A percentile compares a stretch with the other conserved stretches of the same genome.
phyloP scores from a whole-genome alignment of 2,797 vertebrate species.

The Melanotaenia nigrans region DNA sequence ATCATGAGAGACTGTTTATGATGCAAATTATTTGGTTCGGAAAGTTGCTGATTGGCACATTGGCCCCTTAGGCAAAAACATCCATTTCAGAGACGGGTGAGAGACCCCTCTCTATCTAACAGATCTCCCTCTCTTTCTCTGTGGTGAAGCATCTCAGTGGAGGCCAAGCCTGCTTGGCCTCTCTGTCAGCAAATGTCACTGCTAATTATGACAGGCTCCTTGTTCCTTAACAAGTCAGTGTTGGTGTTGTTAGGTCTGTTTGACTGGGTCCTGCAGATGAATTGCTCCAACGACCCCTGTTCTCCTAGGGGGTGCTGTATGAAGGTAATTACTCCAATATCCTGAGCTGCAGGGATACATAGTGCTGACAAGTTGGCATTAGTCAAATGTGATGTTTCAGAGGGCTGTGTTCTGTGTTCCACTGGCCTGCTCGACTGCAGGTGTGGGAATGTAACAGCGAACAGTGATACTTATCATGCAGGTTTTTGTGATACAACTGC shows the following conservation, averaged over 20 bases:
- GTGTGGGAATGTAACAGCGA: conserved; percentile 43
- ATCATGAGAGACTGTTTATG: conserved; percentile 70
- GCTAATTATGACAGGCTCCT: conserved; percentile 73
- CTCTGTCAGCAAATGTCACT: conserved; percentile 80
- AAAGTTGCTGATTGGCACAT: conserved; percentile 74
- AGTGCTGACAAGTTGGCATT: conserved; percentile 75
- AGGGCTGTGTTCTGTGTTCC: conserved; percentile 40
- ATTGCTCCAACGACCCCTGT: conserved; percentile 62
- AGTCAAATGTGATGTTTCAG: conserved; percentile 70
- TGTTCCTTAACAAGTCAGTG: conserved; percentile 64
- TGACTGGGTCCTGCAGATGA: conserved; percentile 66
- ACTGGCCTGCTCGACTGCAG: conserved; percentile 46
- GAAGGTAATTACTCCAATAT: conserved; percentile 80
- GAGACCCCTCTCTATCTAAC: conserved; percentile 63
- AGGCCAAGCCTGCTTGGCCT: conserved; percentile 67
- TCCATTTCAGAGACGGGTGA: conserved; percentile 61
- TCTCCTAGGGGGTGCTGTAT: conserved; percentile 57
- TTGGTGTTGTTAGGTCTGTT: conserved; percentile 61
- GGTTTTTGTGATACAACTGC: conserved; percentile 7
- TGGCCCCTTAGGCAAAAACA: conserved; percentile 65
- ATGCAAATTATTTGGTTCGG: conserved; percentile 73
- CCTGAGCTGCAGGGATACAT: conserved; percentile 71
- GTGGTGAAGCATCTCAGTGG: conserved; percentile 69
- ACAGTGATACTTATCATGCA: conserved; percentile 50
- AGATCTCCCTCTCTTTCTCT: conserved; percentile 56